Percentiles rank a stretch among this genome's conserved stretches.
These are phyloP conservation scores for Danaus melanippus DNA, from an alignment of 1,140 invertebrate genomes.

Conservation along the genomic window DNA sequence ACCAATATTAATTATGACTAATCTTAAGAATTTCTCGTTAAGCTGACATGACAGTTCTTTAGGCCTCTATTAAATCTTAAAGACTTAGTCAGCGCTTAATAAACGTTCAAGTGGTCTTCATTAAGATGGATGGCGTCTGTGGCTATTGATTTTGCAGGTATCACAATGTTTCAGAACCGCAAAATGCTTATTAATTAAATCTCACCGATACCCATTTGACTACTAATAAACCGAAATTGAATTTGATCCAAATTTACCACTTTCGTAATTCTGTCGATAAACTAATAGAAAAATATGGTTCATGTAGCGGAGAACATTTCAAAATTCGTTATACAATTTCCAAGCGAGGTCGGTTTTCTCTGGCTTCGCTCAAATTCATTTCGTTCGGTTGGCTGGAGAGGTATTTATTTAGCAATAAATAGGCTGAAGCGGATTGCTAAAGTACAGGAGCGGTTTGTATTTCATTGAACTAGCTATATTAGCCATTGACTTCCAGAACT, in stretches of 20 bases:
- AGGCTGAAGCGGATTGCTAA: conserved; percentile 20
- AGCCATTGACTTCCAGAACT: conserved; percentile 13
- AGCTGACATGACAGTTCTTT: conserved; percentile 46
- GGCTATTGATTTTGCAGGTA: conserved; percentile 51
- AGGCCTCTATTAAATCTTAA: conserved; percentile 48
- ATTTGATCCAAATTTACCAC: conserved; percentile 8
- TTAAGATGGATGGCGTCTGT: conserved; percentile 40
- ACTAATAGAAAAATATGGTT: conserved; percentile 17
- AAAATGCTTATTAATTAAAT: no score
- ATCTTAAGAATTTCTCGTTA: conserved; percentile 38
- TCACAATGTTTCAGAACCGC: conserved; percentile 4
- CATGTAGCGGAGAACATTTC: conserved; percentile 24
- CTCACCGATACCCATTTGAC: no score
- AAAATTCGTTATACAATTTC: conserved; percentile 22
- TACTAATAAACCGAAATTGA: not conserved
- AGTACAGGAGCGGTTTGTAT: conserved; percentile 23
- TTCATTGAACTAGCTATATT: conserved; percentile 17
- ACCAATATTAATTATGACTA: conserved; percentile 25
- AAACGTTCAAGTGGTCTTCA: conserved; percentile 56
- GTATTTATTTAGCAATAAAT: conserved; percentile 33
- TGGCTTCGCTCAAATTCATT: conserved; percentile 27
- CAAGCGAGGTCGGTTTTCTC: conserved; percentile 22
- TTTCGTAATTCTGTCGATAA: no score
- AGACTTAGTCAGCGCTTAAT: conserved; percentile 45
- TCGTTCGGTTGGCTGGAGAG: conserved; percentile 18